Base-by-base conservation (phyloP, 1,140 invertebrate genomes). In the Pararge aegeria region DNA sequence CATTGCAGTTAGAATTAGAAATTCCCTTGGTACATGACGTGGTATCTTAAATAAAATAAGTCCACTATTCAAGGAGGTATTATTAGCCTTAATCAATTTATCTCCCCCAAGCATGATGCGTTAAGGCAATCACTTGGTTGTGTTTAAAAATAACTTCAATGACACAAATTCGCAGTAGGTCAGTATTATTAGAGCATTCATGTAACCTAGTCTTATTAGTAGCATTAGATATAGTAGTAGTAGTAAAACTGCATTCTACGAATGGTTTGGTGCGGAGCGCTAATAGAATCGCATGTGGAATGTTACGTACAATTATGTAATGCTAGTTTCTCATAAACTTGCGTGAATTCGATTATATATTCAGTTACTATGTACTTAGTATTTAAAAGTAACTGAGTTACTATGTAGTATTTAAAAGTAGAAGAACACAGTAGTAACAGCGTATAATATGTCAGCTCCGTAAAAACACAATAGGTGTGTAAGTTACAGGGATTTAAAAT, bases 121-220 rank as follows among this genome's bases (percentile, higher is more conserved):
- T 62, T 62, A 62, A 62, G 60, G 27, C 60, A 65, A 59, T 65
- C 56, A 44, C 40, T 53, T 24, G 20, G 30, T 20, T 18, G 30
- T 34, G 57, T 54, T 60, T 65, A 65, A 55, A 65, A 65, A 65
- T 65, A 65, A 56, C 63, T 65, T 65, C 63, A 60, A 65, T 65
- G 63, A 55, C 63, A 65, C 38, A 55, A 62, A 42, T 55, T 55
- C n/a, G 19, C 48, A 55, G 63, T 65, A 56, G 56, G 63, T 65
- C 63, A 65, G 52, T 65, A 65, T 52, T 55, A 60, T 55, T 44
- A 20, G 30, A 27, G 44, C 44, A 51, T 51, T 51, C 51, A 58
- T 54, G 13, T 54, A 42, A 54, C 38, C 52, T 16, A 15, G 52
- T 12, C 19, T 54, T 54, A 27, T 54, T 37, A 38, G n/a, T n/a